Percentiles rank a stretch among this genome's conserved stretches.
These are phyloP conservation scores for Tubiluchus corallicola DNA, from an alignment of 2,888 invertebrate species.

Conservation along the genomic window DNA sequence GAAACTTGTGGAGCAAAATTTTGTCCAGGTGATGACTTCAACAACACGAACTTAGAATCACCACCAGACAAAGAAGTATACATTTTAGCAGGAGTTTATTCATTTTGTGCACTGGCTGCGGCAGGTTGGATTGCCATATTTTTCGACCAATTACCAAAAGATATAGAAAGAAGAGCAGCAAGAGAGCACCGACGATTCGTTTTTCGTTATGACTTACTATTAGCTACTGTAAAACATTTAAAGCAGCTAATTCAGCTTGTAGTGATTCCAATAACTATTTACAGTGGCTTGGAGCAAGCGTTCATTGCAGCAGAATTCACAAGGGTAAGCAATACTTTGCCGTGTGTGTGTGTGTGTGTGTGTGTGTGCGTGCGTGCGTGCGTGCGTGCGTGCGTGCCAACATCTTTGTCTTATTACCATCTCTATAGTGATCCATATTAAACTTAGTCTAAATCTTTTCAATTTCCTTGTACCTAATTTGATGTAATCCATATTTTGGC, in stretches of 20 bases:
- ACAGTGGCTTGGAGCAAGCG: constrained; percentile 94
- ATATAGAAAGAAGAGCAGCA: constrained; percentile 14
- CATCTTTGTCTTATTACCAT: too few relatives aligned
- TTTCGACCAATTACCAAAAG: constrained; percentile 76
- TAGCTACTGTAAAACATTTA: constrained; percentile 66
- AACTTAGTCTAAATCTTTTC: too few relatives aligned
- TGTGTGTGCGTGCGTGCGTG: too few relatives aligned
- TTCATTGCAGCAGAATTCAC: constrained; percentile 61
- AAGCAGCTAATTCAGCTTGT: constrained; percentile 78
- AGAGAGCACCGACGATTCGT: not conserved
- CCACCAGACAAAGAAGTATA: constrained; percentile 70
- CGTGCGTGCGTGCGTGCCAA: too few relatives aligned
- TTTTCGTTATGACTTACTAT: constrained; percentile 13
- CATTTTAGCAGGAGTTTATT: constrained; percentile 69
- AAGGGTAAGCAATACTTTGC: too few relatives aligned
- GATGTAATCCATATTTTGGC: too few relatives aligned
- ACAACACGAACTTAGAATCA: constrained; percentile 37
- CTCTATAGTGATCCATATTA: too few relatives aligned
- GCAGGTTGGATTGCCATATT: constrained; percentile 66
- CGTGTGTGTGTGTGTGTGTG: too few relatives aligned
- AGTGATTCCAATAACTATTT: constrained; percentile 80
- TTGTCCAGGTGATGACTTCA: constrained; percentile 38
- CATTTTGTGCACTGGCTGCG: constrained; percentile 65
- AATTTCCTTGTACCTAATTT: too few relatives aligned
- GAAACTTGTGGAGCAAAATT: constrained; percentile 36